Percentiles rank a stretch among this genome's conserved stretches.
These are phyloP conservation scores for Neodiprion lecontei DNA, from an alignment of 1,140 invertebrate species.

Conservation along the genomic window DNA sequence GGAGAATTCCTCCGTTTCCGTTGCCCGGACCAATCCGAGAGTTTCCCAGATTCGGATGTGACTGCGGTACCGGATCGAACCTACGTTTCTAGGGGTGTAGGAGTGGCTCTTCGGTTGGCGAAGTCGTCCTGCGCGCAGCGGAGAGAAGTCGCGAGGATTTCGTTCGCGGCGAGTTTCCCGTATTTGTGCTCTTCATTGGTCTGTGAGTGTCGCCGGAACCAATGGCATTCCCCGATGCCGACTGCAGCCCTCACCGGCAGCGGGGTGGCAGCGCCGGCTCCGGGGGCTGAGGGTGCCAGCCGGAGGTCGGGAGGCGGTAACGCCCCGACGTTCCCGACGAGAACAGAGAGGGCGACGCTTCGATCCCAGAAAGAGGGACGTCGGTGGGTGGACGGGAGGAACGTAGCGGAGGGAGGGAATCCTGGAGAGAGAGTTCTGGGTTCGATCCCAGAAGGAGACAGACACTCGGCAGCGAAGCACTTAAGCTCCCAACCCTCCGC, in stretches of 20 bases:
- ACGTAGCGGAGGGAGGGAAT: conserved; percentile 14
- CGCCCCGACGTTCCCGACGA: background rate
- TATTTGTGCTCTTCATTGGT: conserved; percentile 61
- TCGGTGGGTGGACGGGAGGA: conserved; percentile 18
- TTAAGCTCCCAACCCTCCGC: conserved; percentile 48
- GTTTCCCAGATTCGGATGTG: conserved; percentile 50
- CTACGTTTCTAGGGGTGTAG: conserved; percentile 5
- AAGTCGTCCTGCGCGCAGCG: conserved; percentile 9
- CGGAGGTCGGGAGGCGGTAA: conserved; percentile 16
- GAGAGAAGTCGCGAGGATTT: background rate
- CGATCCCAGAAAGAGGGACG: conserved; percentile 7
- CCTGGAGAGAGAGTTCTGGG: conserved; percentile 35
- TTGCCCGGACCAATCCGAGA: conserved; percentile 20
- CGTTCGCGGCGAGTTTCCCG: conserved; percentile 35
- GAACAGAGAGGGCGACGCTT: conserved; percentile 5
- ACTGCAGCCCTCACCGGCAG: conserved; percentile 33
- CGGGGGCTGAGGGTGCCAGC: conserved; percentile 11
- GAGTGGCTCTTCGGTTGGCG: conserved; percentile 10
- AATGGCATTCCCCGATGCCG: conserved; percentile 57
- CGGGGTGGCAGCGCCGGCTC: background rate
- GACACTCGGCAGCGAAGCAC: conserved; percentile 50
- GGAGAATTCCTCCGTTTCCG: conserved; percentile 8
- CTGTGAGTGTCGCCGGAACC: conserved; percentile 56
- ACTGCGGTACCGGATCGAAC: conserved; percentile 28
- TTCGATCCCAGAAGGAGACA: conserved; percentile 44